phyloP scores from a whole-genome alignment of 2,113 vertebrate genomes.

The Lamprotornis superbus region DNA sequence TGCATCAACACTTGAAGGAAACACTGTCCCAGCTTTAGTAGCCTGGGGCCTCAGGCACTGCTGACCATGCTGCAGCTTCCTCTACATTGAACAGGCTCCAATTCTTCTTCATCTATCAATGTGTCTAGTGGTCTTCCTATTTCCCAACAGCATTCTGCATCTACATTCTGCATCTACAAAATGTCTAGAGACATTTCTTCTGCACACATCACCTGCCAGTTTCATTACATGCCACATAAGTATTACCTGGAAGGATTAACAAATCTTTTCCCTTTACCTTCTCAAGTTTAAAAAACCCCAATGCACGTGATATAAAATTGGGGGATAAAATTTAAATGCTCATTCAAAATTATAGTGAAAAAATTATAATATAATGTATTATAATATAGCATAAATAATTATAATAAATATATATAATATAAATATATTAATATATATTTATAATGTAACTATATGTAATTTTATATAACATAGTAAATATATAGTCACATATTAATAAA shows the following conservation, averaged over 20 bases:
- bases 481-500: no score
- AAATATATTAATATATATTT: no score
- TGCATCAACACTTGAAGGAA: neutral
- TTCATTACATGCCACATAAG: rapidly evolving
- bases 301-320: rapidly evolving
- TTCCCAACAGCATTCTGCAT: neutral
- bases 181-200: neutral
- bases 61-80: neutral
- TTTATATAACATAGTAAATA: no score
- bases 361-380: no score
- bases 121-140: neutral
- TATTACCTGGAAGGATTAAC: neutral
- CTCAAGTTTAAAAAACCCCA: neutral
- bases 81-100: neutral
- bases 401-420: no score
- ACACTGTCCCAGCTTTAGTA: neutral
- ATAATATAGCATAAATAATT: no score
- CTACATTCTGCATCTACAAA: neutral
- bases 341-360: neutral
- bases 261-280: neutral
- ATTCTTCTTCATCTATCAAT: neutral
- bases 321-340: neutral
- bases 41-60: neutral
- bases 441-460: no score
- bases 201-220: rapidly evolving